Conservation (phyloP, 2,113 vertebrate species). For the Ictidomys tridecemlineatus region DNA sequence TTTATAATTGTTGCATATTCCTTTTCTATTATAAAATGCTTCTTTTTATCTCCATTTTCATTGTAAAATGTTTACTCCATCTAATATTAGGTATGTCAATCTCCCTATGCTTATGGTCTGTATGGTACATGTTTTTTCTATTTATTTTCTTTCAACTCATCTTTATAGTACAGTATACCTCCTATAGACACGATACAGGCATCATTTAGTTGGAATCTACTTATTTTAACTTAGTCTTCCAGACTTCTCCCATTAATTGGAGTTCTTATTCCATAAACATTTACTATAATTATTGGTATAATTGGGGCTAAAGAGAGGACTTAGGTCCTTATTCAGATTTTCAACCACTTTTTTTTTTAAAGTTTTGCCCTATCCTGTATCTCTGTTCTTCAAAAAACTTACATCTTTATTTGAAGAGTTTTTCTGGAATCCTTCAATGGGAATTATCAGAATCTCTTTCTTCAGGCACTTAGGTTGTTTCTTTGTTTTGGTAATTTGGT, state of each 20-base stretch:
- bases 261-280: neutral
- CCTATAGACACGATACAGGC: neutral
- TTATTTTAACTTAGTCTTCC: neutral
- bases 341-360: neutral
- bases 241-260: neutral
- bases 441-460: neutral
- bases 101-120: neutral
- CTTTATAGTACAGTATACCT: conserved; percentile 27
- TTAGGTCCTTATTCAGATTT: neutral
- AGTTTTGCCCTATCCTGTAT: neutral
- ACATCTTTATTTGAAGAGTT: neutral
- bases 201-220: neutral
- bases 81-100: neutral
- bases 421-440: neutral
- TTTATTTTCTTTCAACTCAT: neutral
- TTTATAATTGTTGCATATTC: neutral
- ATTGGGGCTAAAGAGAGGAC: neutral
- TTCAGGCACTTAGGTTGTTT: neutral
- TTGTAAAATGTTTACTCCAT: neutral
- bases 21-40: conserved; percentile 12
- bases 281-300: conserved; percentile 24
- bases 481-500: neutral
- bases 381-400: neutral
- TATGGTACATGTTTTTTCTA: neutral
- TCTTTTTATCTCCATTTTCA: neutral